Conservation (phyloP, 1,140 invertebrate species). For the Drosophila takahashii region DNA sequence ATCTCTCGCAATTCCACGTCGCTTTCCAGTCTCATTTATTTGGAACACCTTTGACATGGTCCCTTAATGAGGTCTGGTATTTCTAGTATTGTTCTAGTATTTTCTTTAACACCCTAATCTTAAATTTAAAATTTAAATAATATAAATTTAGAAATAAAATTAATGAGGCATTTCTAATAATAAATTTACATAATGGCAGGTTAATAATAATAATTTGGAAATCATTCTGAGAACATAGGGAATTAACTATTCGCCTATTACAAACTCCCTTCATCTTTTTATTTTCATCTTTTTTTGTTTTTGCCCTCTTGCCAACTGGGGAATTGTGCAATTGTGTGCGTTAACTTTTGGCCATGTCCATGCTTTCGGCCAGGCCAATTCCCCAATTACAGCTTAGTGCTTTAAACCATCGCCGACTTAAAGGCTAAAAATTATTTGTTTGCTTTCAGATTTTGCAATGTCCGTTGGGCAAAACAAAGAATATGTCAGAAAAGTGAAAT, state of each 20-base stretch:
- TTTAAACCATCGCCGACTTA: conserved; percentile 38
- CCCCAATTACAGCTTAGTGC: conserved; percentile 62
- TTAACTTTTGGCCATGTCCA: conserved; percentile 29
- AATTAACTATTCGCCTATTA: neutral
- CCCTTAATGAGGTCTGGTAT: neutral
- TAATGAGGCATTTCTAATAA: too few species aligned
- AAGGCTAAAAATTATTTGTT: conserved; percentile 33
- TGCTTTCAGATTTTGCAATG: neutral
- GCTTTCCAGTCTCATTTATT: neutral
- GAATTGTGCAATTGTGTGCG: conserved; percentile 19
- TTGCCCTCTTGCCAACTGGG: neutral
- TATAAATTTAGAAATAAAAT: neutral
- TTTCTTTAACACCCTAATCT: neutral
- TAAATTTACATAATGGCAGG: too few species aligned
- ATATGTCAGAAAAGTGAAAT: neutral
- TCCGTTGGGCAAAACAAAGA: neutral
- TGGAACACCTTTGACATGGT: conserved; percentile 2
- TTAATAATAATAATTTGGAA: too few species aligned
- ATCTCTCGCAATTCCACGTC: conserved; percentile 5
- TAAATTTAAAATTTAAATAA: neutral
- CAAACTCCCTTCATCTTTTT: neutral
- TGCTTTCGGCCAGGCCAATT: conserved; percentile 38
- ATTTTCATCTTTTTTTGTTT: neutral
- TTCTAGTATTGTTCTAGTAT: neutral
- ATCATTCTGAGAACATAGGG: neutral